Evolutionary conservation across 2,113 vertebrate genomes (phyloP).

Genomic region (Phrynosoma blainvillii): DNA sequence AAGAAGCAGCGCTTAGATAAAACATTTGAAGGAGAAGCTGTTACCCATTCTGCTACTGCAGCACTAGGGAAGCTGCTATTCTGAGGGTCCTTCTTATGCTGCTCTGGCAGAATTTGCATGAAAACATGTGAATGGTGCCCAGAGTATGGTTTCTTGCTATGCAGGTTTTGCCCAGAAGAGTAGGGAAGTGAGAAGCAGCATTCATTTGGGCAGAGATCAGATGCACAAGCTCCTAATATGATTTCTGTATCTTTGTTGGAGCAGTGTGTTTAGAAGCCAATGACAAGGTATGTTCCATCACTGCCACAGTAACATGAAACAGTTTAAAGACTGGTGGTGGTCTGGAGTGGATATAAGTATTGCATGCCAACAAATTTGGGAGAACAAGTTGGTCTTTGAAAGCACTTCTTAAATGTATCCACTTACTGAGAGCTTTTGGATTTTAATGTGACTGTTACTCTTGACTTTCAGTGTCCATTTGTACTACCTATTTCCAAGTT

Average conservation of each 20-base stretch:
- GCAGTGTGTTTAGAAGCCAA: background rate
- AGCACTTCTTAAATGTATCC: background rate
- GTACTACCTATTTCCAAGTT: constrained; percentile 94
- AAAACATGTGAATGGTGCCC: background rate
- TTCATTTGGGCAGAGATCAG: background rate
- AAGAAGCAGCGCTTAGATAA: background rate
- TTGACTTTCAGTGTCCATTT: constrained; percentile 88
- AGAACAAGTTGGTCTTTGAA: rapidly evolving
- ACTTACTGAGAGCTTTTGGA: background rate
- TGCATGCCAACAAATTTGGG: background rate
- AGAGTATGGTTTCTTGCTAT: background rate
- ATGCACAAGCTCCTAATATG: background rate
- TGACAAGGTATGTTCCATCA: background rate
- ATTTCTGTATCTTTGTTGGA: background rate
- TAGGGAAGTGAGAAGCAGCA: no score
- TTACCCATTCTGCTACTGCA: background rate
- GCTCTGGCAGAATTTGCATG: background rate
- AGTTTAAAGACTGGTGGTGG: background rate
- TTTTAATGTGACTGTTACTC: constrained; percentile 2
- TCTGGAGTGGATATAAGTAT: background rate
- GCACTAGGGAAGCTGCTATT: background rate
- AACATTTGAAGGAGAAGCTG: background rate
- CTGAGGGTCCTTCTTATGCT: background rate
- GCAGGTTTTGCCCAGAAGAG: background rate
- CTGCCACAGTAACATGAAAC: background rate